Base-by-base conservation (phyloP, 2,888 invertebrate genomes). In the Acanthococcus lagerstroemiae region DNA sequence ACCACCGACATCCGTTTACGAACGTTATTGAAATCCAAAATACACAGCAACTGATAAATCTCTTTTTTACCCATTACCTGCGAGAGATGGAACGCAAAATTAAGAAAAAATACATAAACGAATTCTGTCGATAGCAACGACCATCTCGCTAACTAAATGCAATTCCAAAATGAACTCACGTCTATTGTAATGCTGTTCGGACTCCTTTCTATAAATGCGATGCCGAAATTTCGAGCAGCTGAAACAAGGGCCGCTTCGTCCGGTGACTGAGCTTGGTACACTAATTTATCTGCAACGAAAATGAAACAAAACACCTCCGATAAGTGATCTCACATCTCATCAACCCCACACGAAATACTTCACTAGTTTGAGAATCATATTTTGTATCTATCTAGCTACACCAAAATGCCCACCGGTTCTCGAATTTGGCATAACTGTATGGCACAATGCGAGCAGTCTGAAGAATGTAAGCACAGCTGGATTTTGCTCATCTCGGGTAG, bases 1-100 rank as follows among this genome's bases (percentile, higher is more conserved):
- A 93, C 90, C 74, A 97, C 97, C 71, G 97, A 97, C 99, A 99
- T 99, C 76, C 99, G 82, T 80, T 99, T 99, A 73, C 99, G 83
- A 72, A 95, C 91, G 80, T 99, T 99, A 82, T 99, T 96, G 80
- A 99, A 99, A 81, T 99, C 99, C 75, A 99, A 84, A 78, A 99
- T 99, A 78, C 93, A 93, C 72, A 99, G 82, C 73, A 99, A 82
- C 78, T 99, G 95, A 79, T 96, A 95, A 1, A 77, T 77, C 75
- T 80, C 79, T 66, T 75, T 76, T 66, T 75, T 72, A 0, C 81
- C 82, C 71, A 78, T 74, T 72, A 93, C 88, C 83, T 88, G 81
- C 3, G 70, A 77, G 76, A 74, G 75, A 15, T n/a, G 19, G 46
- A 12, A 37, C 12, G 6, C 46, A 45, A 45, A n/a, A 45, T 5